Conservation (phyloP, 2,113 vertebrate species). For the Collichthys lucidus region DNA sequence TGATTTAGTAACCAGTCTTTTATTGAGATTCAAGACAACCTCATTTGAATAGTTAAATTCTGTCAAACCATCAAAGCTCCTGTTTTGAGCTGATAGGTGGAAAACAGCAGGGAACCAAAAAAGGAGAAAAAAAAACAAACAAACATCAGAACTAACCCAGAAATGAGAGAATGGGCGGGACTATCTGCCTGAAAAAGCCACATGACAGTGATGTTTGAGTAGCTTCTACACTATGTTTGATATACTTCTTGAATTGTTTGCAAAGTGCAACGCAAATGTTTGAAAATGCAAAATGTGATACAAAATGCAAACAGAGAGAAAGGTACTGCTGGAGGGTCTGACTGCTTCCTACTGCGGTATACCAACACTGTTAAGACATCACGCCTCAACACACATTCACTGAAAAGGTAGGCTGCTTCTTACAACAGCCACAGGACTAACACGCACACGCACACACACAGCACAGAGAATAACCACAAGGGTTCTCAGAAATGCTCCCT, state of each 20-base stretch:
- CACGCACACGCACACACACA: conserved; percentile 12
- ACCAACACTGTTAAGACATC: conserved; percentile 47
- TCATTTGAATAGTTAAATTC: neutral
- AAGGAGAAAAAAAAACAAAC: no score
- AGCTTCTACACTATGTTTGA: neutral
- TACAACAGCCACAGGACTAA: conserved; percentile 55
- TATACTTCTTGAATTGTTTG: neutral
- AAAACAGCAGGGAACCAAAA: neutral
- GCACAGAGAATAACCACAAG: conserved; percentile 63
- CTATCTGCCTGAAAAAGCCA: neutral
- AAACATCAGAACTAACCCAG: neutral
- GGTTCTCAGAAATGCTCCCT: conserved; percentile 78
- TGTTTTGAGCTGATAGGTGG: neutral
- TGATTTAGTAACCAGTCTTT: neutral
- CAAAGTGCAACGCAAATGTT: neutral
- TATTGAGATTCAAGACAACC: neutral
- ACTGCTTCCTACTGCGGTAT: conserved; percentile 52
- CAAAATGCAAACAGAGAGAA: neutral
- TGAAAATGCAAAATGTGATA: neutral
- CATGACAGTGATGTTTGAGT: neutral
- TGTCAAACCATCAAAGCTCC: neutral
- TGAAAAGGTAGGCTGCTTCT: conserved; percentile 74
- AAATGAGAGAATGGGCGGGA: neutral
- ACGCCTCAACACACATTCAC: conserved; percentile 60
- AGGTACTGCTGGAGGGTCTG: neutral